These are phyloP conservation scores for Labia minor DNA, from an alignment of 2,888 invertebrate species.

Conservation along the genomic window DNA sequence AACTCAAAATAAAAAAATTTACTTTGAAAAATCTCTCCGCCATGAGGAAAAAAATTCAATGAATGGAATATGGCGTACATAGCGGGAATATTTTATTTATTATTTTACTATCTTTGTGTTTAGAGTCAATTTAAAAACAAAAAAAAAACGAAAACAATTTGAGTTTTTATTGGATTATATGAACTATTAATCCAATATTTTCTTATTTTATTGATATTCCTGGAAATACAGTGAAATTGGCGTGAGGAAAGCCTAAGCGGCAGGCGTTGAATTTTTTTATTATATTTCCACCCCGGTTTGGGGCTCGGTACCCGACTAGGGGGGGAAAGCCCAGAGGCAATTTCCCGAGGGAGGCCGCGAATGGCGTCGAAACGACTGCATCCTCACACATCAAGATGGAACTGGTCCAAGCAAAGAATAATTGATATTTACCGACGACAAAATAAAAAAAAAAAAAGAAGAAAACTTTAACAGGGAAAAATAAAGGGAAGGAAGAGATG, in stretches of 20 bases:
- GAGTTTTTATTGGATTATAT: background rate
- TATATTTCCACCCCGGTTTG: background rate
- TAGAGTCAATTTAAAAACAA: background rate
- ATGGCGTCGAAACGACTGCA: conserved; percentile 7
- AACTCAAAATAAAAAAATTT: too few relatives aligned
- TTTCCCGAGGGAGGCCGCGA: background rate
- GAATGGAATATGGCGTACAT: too few relatives aligned
- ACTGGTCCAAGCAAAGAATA: conserved; percentile 13
- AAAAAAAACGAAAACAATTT: background rate
- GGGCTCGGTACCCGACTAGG: background rate
- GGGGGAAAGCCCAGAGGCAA: background rate
- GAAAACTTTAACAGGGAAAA: conserved; percentile 4
- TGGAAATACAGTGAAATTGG: background rate
- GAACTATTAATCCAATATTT: background rate
- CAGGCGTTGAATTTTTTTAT: background rate
- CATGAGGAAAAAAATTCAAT: too few relatives aligned
- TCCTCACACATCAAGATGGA: conserved; percentile 9
- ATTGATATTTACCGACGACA: conserved; percentile 13
- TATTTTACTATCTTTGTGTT: too few relatives aligned
- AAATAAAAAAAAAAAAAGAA: too few relatives aligned
- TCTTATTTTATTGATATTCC: background rate
- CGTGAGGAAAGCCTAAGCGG: background rate
- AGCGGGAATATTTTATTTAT: too few relatives aligned
- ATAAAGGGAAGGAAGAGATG: background rate
- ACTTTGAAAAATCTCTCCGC: too few relatives aligned